These are phyloP conservation scores for Octonoba sinensis DNA, from an alignment of 2,888 invertebrate genomes.

Conservation along the genomic window DNA sequence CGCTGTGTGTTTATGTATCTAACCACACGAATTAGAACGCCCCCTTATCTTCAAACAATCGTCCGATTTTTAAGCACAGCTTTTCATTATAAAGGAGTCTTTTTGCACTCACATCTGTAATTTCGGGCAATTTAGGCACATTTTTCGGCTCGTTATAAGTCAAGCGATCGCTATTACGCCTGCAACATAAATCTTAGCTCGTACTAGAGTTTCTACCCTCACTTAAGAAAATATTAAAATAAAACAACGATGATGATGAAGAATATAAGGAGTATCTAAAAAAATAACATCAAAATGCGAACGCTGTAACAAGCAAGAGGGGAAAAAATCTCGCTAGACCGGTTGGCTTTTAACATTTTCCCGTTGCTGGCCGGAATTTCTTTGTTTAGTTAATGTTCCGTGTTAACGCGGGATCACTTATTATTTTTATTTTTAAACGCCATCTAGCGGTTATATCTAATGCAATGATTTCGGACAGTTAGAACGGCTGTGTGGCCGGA, in stretches of 20 bases:
- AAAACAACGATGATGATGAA: conserved; percentile 30
- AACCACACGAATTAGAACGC: conserved; percentile 48
- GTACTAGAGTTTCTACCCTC: conserved; percentile 33
- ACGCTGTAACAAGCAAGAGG: conserved; percentile 28
- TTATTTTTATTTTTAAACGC: too few relatives aligned
- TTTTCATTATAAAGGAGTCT: conserved; percentile 59
- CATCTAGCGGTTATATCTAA: too few relatives aligned
- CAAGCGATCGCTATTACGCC: conserved; percentile 31
- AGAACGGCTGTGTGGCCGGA: too few relatives aligned
- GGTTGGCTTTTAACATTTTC: conserved; percentile 34
- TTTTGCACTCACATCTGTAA: conserved; percentile 51
- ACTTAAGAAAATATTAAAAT: conserved; percentile 58
- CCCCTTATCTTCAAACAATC: conserved; percentile 35
- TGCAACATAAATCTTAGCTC: conserved; percentile 40
- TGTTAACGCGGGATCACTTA: conserved; percentile 19
- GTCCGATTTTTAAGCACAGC: conserved; percentile 34
- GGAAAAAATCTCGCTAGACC: conserved; percentile 49
- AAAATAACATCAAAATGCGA: conserved; percentile 3
- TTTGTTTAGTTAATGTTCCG: conserved; percentile 36
- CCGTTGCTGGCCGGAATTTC: conserved; percentile 33
- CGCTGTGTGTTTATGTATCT: conserved; percentile 30
- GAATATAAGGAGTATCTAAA: conserved; percentile 13
- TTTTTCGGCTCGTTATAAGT: conserved; percentile 51
- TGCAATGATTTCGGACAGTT: too few relatives aligned
- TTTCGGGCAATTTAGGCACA: conserved; percentile 59